Evolutionary conservation across 2,113 vertebrate genomes (phyloP).

Genomic region (Anser cygnoides): DNA sequence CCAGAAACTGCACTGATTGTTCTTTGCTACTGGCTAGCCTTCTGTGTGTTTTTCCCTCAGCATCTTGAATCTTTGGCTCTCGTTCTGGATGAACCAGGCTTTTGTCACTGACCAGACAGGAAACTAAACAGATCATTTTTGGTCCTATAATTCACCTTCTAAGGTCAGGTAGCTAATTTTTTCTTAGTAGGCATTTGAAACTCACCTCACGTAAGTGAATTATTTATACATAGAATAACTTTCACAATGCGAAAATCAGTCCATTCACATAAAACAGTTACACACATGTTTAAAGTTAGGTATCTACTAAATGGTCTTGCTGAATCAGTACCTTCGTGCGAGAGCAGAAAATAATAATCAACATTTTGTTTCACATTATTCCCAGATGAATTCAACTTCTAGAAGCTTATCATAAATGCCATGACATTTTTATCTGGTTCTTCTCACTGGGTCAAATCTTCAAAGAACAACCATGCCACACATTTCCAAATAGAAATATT

Average conservation of each 20-base stretch:
- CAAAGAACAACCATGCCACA: not conserved
- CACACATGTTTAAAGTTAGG: not conserved
- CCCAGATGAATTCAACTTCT: not conserved
- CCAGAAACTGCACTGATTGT: not conserved
- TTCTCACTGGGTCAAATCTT: not conserved
- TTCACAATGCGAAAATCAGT: not conserved
- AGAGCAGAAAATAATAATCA: not conserved
- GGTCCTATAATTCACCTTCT: not conserved
- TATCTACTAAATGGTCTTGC: not conserved
- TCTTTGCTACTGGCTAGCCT: not conserved
- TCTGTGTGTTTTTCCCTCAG: not conserved
- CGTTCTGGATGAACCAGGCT: not conserved
- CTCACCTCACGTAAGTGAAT: not conserved
- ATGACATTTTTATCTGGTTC: not conserved
- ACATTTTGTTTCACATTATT: not conserved
- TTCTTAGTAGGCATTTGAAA: not conserved
- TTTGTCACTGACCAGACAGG: not conserved
- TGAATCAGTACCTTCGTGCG: not conserved
- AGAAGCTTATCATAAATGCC: not conserved
- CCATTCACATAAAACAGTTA: not conserved
- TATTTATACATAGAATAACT: not conserved
- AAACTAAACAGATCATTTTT: not conserved
- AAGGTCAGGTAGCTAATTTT: not conserved
- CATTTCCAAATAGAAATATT: constrained; percentile 25
- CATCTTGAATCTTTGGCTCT: not conserved